Evolutionary conservation across 2,888 invertebrate genomes (phyloP), one percentile per base, ranked within the genome.

Genomic region (Cosmia pyralina): DNA sequence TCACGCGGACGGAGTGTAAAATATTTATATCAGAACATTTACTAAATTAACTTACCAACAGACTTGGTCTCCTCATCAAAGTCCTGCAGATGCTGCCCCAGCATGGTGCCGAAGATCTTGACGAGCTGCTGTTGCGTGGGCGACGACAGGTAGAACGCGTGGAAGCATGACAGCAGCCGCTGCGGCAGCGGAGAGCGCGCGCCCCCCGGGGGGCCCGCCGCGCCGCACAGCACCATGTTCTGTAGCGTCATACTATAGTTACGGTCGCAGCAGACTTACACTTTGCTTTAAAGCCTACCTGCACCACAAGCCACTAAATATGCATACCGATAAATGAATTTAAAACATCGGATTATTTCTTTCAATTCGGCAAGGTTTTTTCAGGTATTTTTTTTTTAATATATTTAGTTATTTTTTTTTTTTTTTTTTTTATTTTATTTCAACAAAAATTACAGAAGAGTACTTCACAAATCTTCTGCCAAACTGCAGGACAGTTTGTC

Each of bases 151-250:
- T 86, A 96, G 94, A 98, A 98, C 4, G 98, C 97, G 96, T 99
- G 98, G 95, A 98, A 98, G 88, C 97, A 97, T 63, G 98, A 98
- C 84, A 98, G 96, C 66, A 99, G 97, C 1, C 98, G 97, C 62
- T 97, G 95, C 0, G 98, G 98, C 72, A 99, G 97, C 28, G 97
- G 96, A 81, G 98, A 98, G 22, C 98, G 97, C 2, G 98, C 98
- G 2, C 98, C 98, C 3, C 98, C 98, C 0, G 98, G 98, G 0
- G 98, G 98, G 0, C 98, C 98, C 97, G 98, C 98, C 0, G 98
- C 97, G 4, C 97, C 97, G 90, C 98, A 96, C 62, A 98, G 92
- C 77, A 98, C 96, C 97, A 98, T 98, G 90, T 97, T 98, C 97
- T 98, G 11, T 10, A 44, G 5, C 15, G 0, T 11, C 10, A 44